A percentile compares a stretch with the other conserved stretches of the same genome.
Conservation (phyloP, 2,888 invertebrate genomes). For the Magallana nippona region DNA sequence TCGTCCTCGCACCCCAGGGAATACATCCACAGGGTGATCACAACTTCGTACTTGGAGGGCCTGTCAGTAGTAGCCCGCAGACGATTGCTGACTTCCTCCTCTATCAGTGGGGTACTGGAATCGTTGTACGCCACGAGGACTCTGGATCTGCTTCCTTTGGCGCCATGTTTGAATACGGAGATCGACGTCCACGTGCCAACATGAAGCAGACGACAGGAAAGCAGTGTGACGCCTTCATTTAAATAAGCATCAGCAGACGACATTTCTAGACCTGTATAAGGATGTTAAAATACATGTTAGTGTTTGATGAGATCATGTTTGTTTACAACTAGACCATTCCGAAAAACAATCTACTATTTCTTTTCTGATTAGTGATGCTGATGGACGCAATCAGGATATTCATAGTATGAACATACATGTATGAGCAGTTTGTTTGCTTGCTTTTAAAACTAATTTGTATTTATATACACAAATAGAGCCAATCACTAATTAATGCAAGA, state of each 20-base stretch:
- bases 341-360: too few relatives aligned
- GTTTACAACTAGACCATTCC: too few relatives aligned
- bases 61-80: constrained; percentile 44
- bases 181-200: constrained; percentile 54
- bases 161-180: constrained; percentile 45
- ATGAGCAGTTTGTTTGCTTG: too few relatives aligned
- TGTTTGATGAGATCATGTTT: not conserved
- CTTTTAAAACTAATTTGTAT: too few relatives aligned
- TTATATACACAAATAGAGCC: too few relatives aligned
- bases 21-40: constrained; percentile 57
- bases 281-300: not conserved
- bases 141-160: constrained; percentile 25
- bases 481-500: too few relatives aligned
- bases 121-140: constrained; percentile 40
- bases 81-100: not conserved
- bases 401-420: too few relatives aligned
- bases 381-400: too few relatives aligned
- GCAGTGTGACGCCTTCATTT: constrained; percentile 56
- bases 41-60: constrained; percentile 51
- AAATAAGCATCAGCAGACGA: constrained; percentile 50
- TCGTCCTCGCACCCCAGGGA: constrained; percentile 55
- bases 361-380: too few relatives aligned
- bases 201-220: constrained; percentile 59
- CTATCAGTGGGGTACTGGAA: not conserved
- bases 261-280: constrained; percentile 51